phyloP scores from a whole-genome alignment of 1,140 invertebrate species.

The Trichonephila clavata region DNA sequence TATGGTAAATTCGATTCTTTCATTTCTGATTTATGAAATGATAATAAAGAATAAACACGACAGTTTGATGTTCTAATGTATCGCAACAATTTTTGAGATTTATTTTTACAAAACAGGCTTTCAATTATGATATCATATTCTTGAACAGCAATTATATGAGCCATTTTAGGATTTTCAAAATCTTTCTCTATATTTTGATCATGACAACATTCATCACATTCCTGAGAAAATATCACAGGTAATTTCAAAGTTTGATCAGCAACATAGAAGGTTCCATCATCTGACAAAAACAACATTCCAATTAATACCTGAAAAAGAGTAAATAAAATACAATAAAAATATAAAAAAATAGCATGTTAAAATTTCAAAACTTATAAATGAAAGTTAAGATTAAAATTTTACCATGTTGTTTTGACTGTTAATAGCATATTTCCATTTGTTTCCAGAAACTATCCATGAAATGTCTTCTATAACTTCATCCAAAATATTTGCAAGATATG shows the following conservation, averaged over 20 bases:
- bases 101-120: neutral
- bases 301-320: neutral
- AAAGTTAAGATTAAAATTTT: neutral
- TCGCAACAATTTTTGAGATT: neutral
- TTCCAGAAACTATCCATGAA: neutral
- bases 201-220: neutral
- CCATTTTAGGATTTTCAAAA: neutral
- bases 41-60: neutral
- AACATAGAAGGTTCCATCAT: conserved; percentile 1
- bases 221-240: neutral
- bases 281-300: neutral
- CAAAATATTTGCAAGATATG: neutral
- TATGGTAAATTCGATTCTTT: neutral
- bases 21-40: neutral
- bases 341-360: neutral
- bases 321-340: neutral
- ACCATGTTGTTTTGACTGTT: neutral
- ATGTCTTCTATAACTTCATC: neutral
- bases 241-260: neutral
- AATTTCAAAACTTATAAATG: neutral
- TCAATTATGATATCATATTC: conserved; percentile 20
- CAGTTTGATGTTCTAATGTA: conserved; percentile 27
- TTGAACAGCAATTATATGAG: conserved; percentile 3
- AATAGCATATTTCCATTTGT: neutral
- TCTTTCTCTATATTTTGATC: neutral